Base-by-base conservation (phyloP, 2,113 vertebrate species). In the Ictalurus furcatus region DNA sequence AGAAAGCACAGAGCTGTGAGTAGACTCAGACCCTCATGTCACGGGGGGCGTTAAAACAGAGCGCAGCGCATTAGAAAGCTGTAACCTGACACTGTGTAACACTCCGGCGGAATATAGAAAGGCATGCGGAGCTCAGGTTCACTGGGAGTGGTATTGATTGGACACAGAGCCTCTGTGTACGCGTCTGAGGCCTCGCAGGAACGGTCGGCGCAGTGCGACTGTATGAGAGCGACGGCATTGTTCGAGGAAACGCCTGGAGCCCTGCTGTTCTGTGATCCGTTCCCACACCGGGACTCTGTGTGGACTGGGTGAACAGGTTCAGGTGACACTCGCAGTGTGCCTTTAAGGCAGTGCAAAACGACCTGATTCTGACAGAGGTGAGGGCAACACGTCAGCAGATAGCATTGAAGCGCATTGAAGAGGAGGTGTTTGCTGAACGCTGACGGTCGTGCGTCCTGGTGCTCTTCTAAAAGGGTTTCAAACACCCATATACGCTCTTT, bases 51-150 rank as follows among this genome's bases (percentile, higher is more conserved):
- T 87, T 56, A 81, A 81, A 81, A 69, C 78, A 69, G 59, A 34
- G 74, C 61, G 37, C 54, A 44, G 30, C 25, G 37, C 65, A 54
- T 59, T 88, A 83, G 67, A 84, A 73, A 34, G 17, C 54, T 6
- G 87, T 63, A 88, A 88, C 58, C 69, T 16, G 69, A 88, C 30
- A 69, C 80, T 23, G 67, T 28, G 82, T n/a, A 84, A 88, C 25
- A 61, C 69, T 88, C 54, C 37, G 11, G 69, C 54, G 34, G 85
- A 83, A 86, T 83, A 80, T 82, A 86, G 88, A 83, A 86, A 83
- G 67, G 85, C 65, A 58, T 61, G 52, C 34, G 25, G 52, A 44
- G 81, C 54, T 76, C 65, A 84, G 81, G 82, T 85, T 84, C 56
- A 52, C 59, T 37, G 78, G 56, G 67, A 63, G 81, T 84, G 65